Evolutionary conservation across 2,888 invertebrate genomes (phyloP), one percentile per base, ranked within the genome.

Genomic region (Acanthococcus lagerstroemiae): DNA sequence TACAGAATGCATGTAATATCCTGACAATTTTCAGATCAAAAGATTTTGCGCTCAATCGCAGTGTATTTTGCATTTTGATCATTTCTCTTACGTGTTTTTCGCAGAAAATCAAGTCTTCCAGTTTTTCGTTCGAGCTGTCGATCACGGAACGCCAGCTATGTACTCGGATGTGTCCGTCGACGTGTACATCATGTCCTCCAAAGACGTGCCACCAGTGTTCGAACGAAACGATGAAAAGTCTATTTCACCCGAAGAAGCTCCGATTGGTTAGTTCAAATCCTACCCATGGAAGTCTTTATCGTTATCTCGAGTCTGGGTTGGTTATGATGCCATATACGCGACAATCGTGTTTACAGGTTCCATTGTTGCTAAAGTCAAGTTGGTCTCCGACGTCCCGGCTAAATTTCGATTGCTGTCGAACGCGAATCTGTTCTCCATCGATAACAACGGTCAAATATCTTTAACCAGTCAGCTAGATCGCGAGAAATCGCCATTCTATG

Each of bases 111-210:
- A 87, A 76, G 80, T 86, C 63, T 86, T 91, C 76, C 90, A 90
- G 78, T 88, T 95, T 76, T 93, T 94, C 78, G 86, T 95, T 60
- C 83, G 90, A 68, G 95, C 92, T 17, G 84, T 84, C 60, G 95
- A 95, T 79, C 82, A 82, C 72, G 93, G 93, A 0, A 79, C 80
- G 15, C 83, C 82, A 67, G 83, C 87, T 50, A 84, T 87, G 70
- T 86, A 90, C 75, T 83, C 84, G 45, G 89, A 91, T 74, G 88
- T 91, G 65, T 87, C 93, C 5, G 84, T 95, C 26, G 83, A 84
- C 68, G 83, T 95, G 71, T 82, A 84, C 74, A 83, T 95, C 70
- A 86, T 88, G 80, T 83, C 83, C 56, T 77, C 84, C 1, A 81
- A 81, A 67, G 85, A 86, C 72, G 74, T 76, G 48, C 84, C 90